Evolutionary conservation across 1,140 invertebrate species (phyloP), one percentile per base, ranked within the genome.

Genomic region (Eulimnadia texana): DNA sequence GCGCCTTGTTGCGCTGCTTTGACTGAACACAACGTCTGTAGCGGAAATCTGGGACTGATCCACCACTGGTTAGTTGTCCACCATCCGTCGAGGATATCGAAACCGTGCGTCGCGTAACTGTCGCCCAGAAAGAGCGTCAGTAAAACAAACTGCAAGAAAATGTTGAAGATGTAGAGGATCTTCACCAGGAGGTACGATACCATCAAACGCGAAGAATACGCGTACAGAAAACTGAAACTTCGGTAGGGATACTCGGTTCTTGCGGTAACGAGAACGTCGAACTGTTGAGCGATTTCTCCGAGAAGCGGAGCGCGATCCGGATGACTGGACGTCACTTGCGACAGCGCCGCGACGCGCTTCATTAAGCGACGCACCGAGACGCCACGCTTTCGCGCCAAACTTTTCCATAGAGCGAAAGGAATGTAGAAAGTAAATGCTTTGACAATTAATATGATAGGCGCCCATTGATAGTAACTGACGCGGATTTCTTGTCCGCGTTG

Each of bases 381-480:
- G 20, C 72, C 72, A 0, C 70, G 70, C 58, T 71, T 72, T 52
- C 71, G 68, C 3, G 72, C 72, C 33, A 70, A 69, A n/a, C 68
- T 67, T 29, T 76, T 70, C 78, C 79, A 80, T 19, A 79, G 69
- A 16, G 79, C 74, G 62, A 78, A 77, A 1, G 78, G 79, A 58
- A 78, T 60, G 65, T 79, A 79, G 67, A 79, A 80, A 56, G 78
- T 69, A 25, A 77, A 71, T 3, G 77, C 78, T 68, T 79, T 76
- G 2, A 78, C 69, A 24, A 79, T 65, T 13, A 79, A 66, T 62
- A 80, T 77, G 27, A 80, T 72, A 3, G 79, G 78, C 3, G 78
- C 74, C 78, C 79, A 80, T 66, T 80, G 78, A 66, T 80, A 80
- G 65, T 80, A 80, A 27, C 33, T 29, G 24, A 64, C 23, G 62